These are phyloP conservation scores for Siderastrea siderea DNA, from an alignment of 92 coral and sea anemone genomes.

Conservation along the genomic window DNA sequence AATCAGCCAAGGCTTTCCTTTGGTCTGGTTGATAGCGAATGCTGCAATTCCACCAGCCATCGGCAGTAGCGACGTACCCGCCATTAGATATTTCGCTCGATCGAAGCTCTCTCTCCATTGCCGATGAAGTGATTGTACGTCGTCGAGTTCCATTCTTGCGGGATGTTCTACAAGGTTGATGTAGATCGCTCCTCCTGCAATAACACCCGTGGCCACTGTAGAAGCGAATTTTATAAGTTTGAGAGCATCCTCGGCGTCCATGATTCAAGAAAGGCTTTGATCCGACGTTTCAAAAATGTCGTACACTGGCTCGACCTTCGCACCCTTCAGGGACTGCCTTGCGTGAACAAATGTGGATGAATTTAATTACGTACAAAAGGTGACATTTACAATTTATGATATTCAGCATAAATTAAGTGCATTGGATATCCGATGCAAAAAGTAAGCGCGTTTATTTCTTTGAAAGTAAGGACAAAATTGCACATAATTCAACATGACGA, in stretches of 20 bases:
- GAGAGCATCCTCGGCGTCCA: conserved; percentile 66
- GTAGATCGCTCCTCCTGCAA: conserved; percentile 76
- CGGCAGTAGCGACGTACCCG: conserved; percentile 70
- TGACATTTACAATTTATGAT: too few relatives aligned
- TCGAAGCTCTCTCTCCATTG: conserved; percentile 75
- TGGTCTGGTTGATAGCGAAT: conserved; percentile 53
- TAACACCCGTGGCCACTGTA: conserved; percentile 65
- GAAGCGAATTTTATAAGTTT: conserved; percentile 63
- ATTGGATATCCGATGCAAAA: too few relatives aligned
- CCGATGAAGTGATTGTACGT: conserved; percentile 63
- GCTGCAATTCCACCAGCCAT: conserved; percentile 65
- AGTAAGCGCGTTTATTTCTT: too few relatives aligned
- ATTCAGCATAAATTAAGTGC: too few relatives aligned
- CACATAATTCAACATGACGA: too few relatives aligned
- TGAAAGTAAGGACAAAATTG: too few relatives aligned
- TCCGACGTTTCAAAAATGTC: not conserved
- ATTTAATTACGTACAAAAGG: too few relatives aligned
- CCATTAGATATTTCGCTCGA: conserved; percentile 72
- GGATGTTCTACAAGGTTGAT: conserved; percentile 77
- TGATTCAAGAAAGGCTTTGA: conserved; percentile 1
- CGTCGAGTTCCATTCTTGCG: conserved; percentile 74
- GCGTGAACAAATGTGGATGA: too few relatives aligned
- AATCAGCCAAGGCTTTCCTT: conserved; percentile 70
- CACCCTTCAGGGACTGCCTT: not conserved
- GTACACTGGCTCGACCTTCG: conserved; percentile 2